Conservation (phyloP, 2,888 invertebrate species). For the Tipula lateralis region DNA sequence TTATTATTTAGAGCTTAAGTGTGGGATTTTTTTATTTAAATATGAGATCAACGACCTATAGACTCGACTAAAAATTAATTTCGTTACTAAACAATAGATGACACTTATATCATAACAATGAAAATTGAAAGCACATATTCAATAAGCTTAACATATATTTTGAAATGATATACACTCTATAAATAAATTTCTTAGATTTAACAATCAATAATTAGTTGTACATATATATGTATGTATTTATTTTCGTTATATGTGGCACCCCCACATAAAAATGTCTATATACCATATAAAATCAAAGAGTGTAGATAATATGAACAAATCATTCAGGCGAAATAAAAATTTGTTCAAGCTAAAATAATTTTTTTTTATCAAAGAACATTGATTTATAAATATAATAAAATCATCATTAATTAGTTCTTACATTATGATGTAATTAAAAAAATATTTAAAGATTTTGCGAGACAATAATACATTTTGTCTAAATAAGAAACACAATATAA, state of each 20-base stretch:
- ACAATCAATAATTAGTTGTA: neutral
- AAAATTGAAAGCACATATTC: neutral
- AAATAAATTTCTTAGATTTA: neutral
- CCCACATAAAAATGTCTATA: neutral
- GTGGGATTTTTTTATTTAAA: neutral
- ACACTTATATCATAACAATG: neutral
- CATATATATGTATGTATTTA: neutral
- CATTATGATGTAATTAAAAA: neutral
- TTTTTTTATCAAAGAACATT: neutral
- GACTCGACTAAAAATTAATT: no score
- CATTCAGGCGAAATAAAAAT: conserved; percentile 6
- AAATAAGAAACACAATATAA: neutral
- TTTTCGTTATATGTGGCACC: neutral
- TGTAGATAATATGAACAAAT: neutral
- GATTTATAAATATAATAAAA: conserved; percentile 4
- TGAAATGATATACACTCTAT: neutral
- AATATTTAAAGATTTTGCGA: neutral
- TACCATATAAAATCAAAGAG: neutral
- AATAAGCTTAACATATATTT: neutral
- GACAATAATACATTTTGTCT: neutral
- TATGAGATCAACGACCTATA: neutral
- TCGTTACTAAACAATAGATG: neutral
- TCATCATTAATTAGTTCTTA: neutral
- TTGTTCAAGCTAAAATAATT: neutral
- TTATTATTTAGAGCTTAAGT: neutral